Base-by-base conservation (phyloP, 2,797 vertebrate genomes). In the Darevskia mixta region DNA sequence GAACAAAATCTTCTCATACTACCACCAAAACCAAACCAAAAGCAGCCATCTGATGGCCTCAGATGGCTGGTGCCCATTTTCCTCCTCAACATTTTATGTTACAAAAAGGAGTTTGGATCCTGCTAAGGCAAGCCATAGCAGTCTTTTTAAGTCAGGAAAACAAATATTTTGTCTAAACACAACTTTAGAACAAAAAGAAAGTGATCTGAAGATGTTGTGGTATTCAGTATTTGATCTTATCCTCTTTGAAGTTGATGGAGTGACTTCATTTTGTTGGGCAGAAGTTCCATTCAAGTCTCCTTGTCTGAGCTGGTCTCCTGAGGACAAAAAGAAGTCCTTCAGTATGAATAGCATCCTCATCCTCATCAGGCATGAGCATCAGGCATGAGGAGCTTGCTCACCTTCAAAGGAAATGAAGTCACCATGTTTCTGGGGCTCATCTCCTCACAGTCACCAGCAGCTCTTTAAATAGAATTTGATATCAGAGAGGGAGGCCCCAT, bases 61-160 rank as follows among this genome's bases (percentile, higher is more conserved):
- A 73, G 71, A 8, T 18, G 32, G 13, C n/a, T 58, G 29, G 29
- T 83, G 17, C 29, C 38, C 17, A 38, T 43, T 76, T 76, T n/a
- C 17, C 10, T 29, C 8, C 17, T 86, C 89, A 0, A 0, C 85
- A 85, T 88, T 92, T 91, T 81, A 93, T 91, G 87, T 88, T n/a
- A 84, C 85, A 93, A 93, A 92, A 89, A 93, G 92, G 94, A 95
- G 91, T 86, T 0, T 91, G 20, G 94, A 69, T 89, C 90, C 88
- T 71, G 83, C 93, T 91, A 91, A 92, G 91, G 88, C 91, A 76
- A 73, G 91, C 92, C 92, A 86, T 87, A 83, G 86, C 78, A 32
- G 64, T 88, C 87, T 89, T 92, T 92, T 92, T 71, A 93, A 94
- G 73, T 86, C 55, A 3, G 11, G 76, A 91, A 92, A 89, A 1